Base-by-base conservation (phyloP, 2,797 vertebrate species). In the Benthosema pterotum region DNA sequence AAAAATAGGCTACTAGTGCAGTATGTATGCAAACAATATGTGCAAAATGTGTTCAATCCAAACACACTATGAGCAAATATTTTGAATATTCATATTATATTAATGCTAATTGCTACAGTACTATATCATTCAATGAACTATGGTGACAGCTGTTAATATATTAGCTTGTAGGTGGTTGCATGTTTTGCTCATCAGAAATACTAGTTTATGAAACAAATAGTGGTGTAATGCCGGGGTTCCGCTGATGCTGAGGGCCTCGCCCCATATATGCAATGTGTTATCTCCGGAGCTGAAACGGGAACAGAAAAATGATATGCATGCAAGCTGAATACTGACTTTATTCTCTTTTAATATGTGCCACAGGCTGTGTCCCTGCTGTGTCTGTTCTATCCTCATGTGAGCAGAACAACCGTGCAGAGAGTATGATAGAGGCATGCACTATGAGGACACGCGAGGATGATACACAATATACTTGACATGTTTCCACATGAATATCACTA, bases 341-440 rank as follows among this genome's bases (percentile, higher is more conserved):
- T 80, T 64, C 71, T 81, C 77, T 85, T 22, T 81, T 81, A 80
- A 80, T 81, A 78, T 71, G 78, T 75, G 82, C 87, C 83, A 78
- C 70, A 69, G 87, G 88, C 87, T 58, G 71, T 83, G 78, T 87
- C 77, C 76, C 88, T 81, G 80, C 82, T 87, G 83, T 61, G 81
- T 74, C 71, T 60, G 62, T 69, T 83, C 72, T 68, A 61, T 62
- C 12, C 81, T 83, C 78, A 79, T 83, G 77, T 79, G 79, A 83
- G 75, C 66, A 17, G 47, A 45, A 56, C 72, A 84, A 79, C 83
- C 82, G 83, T 83, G 73, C 74, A 71, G 65, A 65, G 71, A 78
- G 80, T 71, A 83, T 82, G 84, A 88, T 85, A 87, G 84, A 87
- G 82, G 72, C 11, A 63, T n/a, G 77, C 76, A 84, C 65, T 57